phyloP scores from a whole-genome alignment of 1,140 invertebrate species.

The Myzus persicae region DNA sequence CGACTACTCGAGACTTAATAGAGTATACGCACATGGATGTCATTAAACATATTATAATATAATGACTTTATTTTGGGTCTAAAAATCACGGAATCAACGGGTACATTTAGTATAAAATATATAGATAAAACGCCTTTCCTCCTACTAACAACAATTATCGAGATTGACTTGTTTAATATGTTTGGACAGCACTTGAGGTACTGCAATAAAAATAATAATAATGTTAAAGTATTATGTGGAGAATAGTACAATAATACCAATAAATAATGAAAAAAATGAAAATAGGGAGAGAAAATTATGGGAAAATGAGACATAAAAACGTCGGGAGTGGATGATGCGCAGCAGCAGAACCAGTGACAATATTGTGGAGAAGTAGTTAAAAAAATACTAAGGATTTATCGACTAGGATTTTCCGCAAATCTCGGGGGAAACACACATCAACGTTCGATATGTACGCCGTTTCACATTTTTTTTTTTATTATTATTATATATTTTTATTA shows the following conservation, averaged over 20 bases:
- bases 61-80: too few relatives aligned
- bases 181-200: neutral
- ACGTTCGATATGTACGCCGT: neutral
- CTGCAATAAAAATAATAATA: neutral
- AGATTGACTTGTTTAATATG: neutral
- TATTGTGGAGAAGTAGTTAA: neutral
- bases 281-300: neutral
- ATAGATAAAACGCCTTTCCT: neutral
- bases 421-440: conserved; percentile 25
- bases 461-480: conserved; percentile 10
- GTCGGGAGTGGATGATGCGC: neutral
- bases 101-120: neutral
- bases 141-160: neutral
- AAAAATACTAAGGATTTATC: conserved; percentile 21
- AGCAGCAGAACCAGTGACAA: neutral
- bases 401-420: conserved; percentile 28
- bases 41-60: too few relatives aligned
- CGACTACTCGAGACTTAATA: too few relatives aligned
- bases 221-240: neutral
- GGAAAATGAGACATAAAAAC: neutral
- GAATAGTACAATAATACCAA: neutral
- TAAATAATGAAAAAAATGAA: neutral
- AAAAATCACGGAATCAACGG: too few relatives aligned
- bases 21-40: too few relatives aligned
- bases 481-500: conserved; percentile 50